These are phyloP conservation scores for Teleogryllus oceanicus DNA, from an alignment of 2,888 invertebrate genomes.

Conservation along the genomic window DNA sequence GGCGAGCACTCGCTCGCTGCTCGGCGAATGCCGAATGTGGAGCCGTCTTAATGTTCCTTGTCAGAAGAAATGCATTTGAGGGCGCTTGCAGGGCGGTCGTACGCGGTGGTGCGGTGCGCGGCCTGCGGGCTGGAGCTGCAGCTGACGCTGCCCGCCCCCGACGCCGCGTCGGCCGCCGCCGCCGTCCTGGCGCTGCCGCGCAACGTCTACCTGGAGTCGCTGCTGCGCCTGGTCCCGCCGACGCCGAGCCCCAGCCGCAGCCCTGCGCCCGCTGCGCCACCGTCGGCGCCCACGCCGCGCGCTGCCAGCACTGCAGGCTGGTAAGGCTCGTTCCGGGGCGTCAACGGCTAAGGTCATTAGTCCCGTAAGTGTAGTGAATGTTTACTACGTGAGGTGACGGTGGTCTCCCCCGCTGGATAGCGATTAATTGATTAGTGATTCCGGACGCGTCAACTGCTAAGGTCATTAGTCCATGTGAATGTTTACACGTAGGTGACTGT, in stretches of 20 bases:
- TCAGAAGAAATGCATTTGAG: too few relatives aligned
- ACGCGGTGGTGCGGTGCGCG: neutral
- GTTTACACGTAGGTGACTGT: too few relatives aligned
- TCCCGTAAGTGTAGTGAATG: too few relatives aligned
- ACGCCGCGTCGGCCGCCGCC: neutral
- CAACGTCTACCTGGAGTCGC: neutral
- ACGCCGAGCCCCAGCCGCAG: neutral
- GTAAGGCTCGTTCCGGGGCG: neutral
- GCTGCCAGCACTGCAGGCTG: conserved; percentile 1
- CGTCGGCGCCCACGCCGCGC: neutral
- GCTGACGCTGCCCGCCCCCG: neutral
- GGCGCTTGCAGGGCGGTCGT: neutral
- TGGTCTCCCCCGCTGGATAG: too few relatives aligned
- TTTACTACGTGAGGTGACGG: too few relatives aligned
- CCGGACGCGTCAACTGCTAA: too few relatives aligned
- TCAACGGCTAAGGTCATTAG: too few relatives aligned
- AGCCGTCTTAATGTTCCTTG: too few relatives aligned
- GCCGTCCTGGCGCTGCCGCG: neutral
- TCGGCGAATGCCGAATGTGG: too few relatives aligned
- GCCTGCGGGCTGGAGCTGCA: neutral
- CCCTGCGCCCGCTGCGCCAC: neutral
- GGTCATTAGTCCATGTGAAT: too few relatives aligned
- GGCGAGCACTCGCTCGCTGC: too few relatives aligned
- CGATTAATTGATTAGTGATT: too few relatives aligned
- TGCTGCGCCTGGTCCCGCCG: neutral